Evolutionary conservation across 2,888 invertebrate genomes (phyloP).

Genomic region (Xanthorhoe spadicearia): DNA sequence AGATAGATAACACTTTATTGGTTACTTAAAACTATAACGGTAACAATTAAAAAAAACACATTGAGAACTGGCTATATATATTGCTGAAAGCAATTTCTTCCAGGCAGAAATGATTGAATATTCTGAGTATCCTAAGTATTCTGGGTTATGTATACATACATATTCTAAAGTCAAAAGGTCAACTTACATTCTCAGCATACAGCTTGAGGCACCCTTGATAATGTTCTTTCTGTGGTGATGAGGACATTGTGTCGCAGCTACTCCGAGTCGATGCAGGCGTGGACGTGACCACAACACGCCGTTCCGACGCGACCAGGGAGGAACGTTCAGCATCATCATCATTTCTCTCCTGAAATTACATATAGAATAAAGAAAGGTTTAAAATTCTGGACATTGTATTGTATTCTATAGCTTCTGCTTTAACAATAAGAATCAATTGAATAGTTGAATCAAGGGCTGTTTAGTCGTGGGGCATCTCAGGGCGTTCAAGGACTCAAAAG

Average conservation of each 20-base stretch:
- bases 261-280: slow-evolving; percentile 64
- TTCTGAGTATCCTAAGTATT: background rate
- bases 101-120: too few species aligned
- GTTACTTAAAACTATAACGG: too few species aligned
- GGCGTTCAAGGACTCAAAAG: too few species aligned
- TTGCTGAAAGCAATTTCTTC: too few species aligned
- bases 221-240: slow-evolving; percentile 87
- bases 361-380: too few species aligned
- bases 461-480: too few species aligned
- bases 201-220: slow-evolving; percentile 90
- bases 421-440: background rate
- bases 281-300: slow-evolving; percentile 64
- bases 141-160: background rate
- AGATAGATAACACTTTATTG: too few species aligned
- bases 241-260: slow-evolving; percentile 66
- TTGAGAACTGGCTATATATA: too few species aligned
- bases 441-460: too few species aligned
- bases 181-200: slow-evolving; percentile 90
- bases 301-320: slow-evolving; percentile 76
- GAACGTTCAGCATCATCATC: slow-evolving; percentile 87
- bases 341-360: slow-evolving; percentile 64
- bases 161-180: background rate
- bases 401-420: too few species aligned
- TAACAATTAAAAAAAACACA: too few species aligned
- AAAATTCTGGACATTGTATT: background rate